These are phyloP conservation scores for Ochlodes sylvanus DNA, from an alignment of 2,888 invertebrate genomes.

Conservation along the genomic window DNA sequence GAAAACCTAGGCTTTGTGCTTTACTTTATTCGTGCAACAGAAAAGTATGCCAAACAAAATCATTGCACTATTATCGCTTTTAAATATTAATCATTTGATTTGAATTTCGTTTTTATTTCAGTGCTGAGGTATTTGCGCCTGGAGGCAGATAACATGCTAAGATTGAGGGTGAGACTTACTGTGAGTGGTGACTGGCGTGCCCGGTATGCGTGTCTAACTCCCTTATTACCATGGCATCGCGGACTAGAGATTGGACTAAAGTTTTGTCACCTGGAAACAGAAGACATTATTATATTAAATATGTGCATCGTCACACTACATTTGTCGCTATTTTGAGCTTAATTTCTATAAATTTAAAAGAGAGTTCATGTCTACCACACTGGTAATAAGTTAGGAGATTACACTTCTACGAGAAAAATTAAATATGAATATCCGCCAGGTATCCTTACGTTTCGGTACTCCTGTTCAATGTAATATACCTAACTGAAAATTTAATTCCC, in stretches of 20 bases:
- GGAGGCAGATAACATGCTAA: constrained; percentile 61
- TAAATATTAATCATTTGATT: constrained; percentile 12
- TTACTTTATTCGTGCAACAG: constrained; percentile 43
- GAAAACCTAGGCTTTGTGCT: constrained; percentile 48
- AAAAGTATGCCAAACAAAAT: constrained; percentile 40
- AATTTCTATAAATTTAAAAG: too few relatives aligned
- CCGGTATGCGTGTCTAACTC: constrained; percentile 89
- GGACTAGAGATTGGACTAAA: constrained; percentile 94
- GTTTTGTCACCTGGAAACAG: constrained; percentile 92
- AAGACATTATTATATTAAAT: constrained; percentile 19
- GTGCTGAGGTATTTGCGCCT: constrained; percentile 17
- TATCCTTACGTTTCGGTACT: too few relatives aligned
- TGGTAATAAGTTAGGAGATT: too few relatives aligned
- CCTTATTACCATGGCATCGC: constrained; percentile 96
- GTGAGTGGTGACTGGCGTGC: constrained; percentile 89
- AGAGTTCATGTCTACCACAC: too few relatives aligned
- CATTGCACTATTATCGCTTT: constrained; percentile 26
- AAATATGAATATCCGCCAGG: too few relatives aligned
- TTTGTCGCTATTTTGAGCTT: too few relatives aligned
- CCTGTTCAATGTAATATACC: too few relatives aligned
- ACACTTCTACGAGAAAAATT: too few relatives aligned
- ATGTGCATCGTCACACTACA: too few relatives aligned
- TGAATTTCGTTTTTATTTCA: constrained; percentile 14
- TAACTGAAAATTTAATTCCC: too few relatives aligned
- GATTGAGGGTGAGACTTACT: constrained; percentile 86